These are phyloP conservation scores for Euplagia quadripunctaria DNA, from an alignment of 2,888 invertebrate species.

Conservation along the genomic window DNA sequence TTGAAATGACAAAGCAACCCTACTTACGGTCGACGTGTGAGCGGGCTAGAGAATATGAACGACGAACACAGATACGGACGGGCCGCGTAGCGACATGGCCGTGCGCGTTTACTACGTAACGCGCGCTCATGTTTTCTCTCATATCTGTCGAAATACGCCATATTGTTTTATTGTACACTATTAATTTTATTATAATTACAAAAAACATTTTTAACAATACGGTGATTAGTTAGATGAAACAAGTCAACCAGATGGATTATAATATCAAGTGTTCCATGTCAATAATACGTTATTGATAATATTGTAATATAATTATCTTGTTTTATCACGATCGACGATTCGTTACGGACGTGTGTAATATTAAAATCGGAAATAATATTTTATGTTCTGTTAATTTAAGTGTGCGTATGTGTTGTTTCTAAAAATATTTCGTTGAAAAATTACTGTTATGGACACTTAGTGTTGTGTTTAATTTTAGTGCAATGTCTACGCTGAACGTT, in stretches of 20 bases:
- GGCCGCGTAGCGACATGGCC: conserved; percentile 74
- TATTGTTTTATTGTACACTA: conserved; percentile 77
- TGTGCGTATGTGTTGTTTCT: conserved; percentile 54
- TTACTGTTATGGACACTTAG: conserved; percentile 56
- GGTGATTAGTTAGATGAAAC: conserved; percentile 31
- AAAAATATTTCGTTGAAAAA: conserved; percentile 68
- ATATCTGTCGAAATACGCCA: conserved; percentile 80
- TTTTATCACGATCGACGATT: conserved; percentile 43
- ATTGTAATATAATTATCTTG: conserved; percentile 43
- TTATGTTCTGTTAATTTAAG: conserved; percentile 30
- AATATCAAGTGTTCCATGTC: conserved; percentile 31
- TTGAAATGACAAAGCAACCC: conserved; percentile 63
- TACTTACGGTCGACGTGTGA: conserved; percentile 71
- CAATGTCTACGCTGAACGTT: conserved; percentile 69
- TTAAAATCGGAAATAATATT: conserved; percentile 41
- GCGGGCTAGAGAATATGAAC: conserved; percentile 77
- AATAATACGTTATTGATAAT: conserved; percentile 41
- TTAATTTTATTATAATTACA: conserved; percentile 59
- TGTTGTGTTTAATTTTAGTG: conserved; percentile 71
- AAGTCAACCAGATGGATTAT: conserved; percentile 25
- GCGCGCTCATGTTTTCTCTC: conserved; percentile 76
- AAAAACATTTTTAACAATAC: conserved; percentile 40
- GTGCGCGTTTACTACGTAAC: conserved; percentile 60
- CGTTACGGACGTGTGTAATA: conserved; percentile 47
- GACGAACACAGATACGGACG: conserved; percentile 75